These are phyloP conservation scores for Dione juno DNA, from an alignment of 2,888 invertebrate genomes.

Conservation along the genomic window DNA sequence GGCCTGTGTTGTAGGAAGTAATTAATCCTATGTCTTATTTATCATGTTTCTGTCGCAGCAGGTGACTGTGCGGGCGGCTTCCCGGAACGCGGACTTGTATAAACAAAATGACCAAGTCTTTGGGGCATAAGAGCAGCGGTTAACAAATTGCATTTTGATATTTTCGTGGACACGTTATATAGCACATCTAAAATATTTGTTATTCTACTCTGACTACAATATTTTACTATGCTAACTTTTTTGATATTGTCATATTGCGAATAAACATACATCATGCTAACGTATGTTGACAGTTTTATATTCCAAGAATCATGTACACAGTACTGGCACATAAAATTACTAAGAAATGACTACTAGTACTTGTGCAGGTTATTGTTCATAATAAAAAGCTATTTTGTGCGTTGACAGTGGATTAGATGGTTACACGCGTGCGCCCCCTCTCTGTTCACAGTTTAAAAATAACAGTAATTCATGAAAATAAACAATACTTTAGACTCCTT, in stretches of 20 bases:
- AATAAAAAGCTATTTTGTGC: slow-evolving; percentile 5
- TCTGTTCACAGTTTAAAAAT: slow-evolving; percentile 49
- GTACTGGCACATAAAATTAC: slow-evolving; percentile 23
- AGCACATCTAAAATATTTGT: neutral
- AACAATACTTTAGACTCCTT: slow-evolving; percentile 60
- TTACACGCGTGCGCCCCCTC: slow-evolving; percentile 21
- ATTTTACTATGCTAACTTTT: neutral
- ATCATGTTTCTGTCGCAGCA: slow-evolving; percentile 75
- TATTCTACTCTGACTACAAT: no score
- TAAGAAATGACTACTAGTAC: slow-evolving; percentile 20
- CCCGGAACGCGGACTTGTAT: slow-evolving; percentile 52
- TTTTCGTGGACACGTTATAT: neutral
- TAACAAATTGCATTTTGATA: neutral
- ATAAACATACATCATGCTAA: neutral
- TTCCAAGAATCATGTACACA: slow-evolving; percentile 12
- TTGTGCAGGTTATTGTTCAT: slow-evolving; percentile 8
- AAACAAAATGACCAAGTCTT: slow-evolving; percentile 37
- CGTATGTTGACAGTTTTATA: neutral
- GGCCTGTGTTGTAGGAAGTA: slow-evolving; percentile 72
- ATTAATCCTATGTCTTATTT: slow-evolving; percentile 78
- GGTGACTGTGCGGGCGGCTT: slow-evolving; percentile 68
- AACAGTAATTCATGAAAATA: slow-evolving; percentile 69
- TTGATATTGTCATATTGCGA: neutral
- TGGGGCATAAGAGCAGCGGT: slow-evolving; percentile 40
- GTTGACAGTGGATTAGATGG: neutral